Evolutionary conservation across 2,888 invertebrate genomes (phyloP).

Genomic region (Gisinianus flammeolus): DNA sequence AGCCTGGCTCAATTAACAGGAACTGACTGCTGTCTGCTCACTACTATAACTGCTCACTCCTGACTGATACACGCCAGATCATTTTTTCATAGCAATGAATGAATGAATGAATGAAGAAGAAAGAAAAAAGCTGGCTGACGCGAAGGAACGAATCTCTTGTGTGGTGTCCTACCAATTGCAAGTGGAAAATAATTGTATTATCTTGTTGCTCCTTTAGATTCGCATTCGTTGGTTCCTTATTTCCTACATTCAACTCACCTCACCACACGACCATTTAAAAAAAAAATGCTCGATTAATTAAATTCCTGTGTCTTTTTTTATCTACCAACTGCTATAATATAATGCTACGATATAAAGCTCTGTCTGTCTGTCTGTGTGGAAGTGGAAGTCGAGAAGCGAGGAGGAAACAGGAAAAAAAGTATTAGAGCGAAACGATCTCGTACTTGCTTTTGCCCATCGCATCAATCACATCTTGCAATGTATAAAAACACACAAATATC

Average conservation of each 20-base stretch:
- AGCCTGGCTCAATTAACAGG: slow-evolving; percentile 8
- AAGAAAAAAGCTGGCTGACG: slow-evolving; percentile 16
- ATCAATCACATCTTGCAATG: no score
- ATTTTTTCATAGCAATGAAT: not conserved
- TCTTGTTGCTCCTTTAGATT: not conserved
- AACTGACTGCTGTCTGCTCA: not conserved
- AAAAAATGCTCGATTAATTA: not conserved
- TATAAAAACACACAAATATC: no score
- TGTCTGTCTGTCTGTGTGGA: no score
- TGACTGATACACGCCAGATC: not conserved
- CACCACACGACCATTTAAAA: not conserved
- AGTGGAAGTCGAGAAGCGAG: not conserved
- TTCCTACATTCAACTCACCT: not conserved
- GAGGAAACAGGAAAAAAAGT: slow-evolving; percentile 17
- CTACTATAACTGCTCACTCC: not conserved
- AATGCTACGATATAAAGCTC: not conserved
- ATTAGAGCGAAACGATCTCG: not conserved
- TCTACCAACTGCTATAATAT: not conserved
- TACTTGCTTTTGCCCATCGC: not conserved
- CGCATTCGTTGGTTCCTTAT: not conserved
- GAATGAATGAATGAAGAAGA: not conserved
- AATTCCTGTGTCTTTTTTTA: not conserved
- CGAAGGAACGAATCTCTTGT: slow-evolving; percentile 11
- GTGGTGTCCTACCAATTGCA: slow-evolving; percentile 8
- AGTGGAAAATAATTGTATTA: not conserved